Percentiles rank a stretch among this genome's conserved stretches.
These are phyloP conservation scores for Arnoldichthys spilopterus DNA, from an alignment of 2,797 vertebrate species.

Conservation along the genomic window DNA sequence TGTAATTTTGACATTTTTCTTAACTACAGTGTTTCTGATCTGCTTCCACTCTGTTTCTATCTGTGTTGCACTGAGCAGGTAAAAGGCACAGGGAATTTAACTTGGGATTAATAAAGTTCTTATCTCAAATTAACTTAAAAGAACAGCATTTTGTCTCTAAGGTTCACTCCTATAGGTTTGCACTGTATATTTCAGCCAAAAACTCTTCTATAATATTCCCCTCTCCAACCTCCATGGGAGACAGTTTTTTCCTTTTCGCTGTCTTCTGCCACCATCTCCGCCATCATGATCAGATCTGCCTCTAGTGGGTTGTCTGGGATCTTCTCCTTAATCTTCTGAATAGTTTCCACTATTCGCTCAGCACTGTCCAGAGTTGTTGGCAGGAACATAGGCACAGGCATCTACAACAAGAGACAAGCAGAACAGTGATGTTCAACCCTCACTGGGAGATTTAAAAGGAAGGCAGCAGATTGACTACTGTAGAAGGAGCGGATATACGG, in stretches of 20 bases:
- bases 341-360: slow-evolving; percentile 85
- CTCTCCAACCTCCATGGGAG: slow-evolving; percentile 35
- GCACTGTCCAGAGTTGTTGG: slow-evolving; percentile 86
- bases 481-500: not conserved
- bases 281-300: slow-evolving; percentile 96
- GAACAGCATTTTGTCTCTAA: too few relatives aligned
- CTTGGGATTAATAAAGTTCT: too few relatives aligned
- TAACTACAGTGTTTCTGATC: too few relatives aligned
- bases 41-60: too few relatives aligned
- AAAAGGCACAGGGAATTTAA: too few relatives aligned
- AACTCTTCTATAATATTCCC: not conserved
- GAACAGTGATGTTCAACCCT: not conserved
- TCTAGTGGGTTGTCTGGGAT: slow-evolving; percentile 89
- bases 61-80: too few relatives aligned
- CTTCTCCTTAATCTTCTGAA: slow-evolving; percentile 91
- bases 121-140: too few relatives aligned
- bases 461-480: not conserved
- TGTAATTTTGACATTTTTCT: too few relatives aligned
- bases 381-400: slow-evolving; percentile 93
- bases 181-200: too few relatives aligned
- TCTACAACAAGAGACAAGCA: slow-evolving; percentile 67
- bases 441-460: not conserved
- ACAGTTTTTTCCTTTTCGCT: slow-evolving; percentile 77
- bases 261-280: slow-evolving; percentile 94
- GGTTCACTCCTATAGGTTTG: too few relatives aligned